These are phyloP conservation scores for Oxyruncus cristatus DNA, from an alignment of 2,113 vertebrate species.

Conservation along the genomic window DNA sequence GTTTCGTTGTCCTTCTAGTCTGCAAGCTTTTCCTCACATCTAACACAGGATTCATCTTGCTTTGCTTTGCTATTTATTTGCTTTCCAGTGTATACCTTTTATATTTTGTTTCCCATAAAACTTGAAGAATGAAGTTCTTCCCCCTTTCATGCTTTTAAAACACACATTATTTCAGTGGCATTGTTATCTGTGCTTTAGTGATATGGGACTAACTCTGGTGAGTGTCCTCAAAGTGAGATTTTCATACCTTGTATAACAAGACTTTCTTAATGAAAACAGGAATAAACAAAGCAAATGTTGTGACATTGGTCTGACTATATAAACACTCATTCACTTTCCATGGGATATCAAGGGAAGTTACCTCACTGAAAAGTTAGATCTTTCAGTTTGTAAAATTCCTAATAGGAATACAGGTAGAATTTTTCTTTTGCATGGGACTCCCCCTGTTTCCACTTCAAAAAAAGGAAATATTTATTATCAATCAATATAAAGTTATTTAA, in stretches of 20 bases:
- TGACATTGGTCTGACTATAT: not conserved
- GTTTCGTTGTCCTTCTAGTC: not conserved
- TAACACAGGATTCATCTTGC: not conserved
- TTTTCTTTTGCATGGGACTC: not conserved
- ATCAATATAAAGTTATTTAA: not conserved
- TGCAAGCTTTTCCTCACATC: not conserved
- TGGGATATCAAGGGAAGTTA: not conserved
- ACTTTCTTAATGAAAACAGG: not conserved
- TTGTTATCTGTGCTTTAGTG: not conserved
- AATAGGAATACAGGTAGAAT: not conserved
- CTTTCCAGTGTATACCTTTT: not conserved
- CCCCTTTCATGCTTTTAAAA: not conserved
- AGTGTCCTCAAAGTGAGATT: not conserved
- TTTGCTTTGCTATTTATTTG: not conserved
- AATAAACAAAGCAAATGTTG: not conserved
- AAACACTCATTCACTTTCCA: not conserved
- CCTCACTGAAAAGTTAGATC: not conserved
- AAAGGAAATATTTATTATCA: not conserved
- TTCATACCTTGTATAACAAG: not conserved
- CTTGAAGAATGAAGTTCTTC: not conserved
- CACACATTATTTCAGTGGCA: not conserved
- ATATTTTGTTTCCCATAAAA: not conserved
- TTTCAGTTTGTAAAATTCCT: not conserved
- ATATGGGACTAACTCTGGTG: not conserved
- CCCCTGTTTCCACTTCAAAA: not conserved